Evolutionary conservation across 2,113 vertebrate genomes (phyloP).

Genomic region (Tragelaphus buxtoni): DNA sequence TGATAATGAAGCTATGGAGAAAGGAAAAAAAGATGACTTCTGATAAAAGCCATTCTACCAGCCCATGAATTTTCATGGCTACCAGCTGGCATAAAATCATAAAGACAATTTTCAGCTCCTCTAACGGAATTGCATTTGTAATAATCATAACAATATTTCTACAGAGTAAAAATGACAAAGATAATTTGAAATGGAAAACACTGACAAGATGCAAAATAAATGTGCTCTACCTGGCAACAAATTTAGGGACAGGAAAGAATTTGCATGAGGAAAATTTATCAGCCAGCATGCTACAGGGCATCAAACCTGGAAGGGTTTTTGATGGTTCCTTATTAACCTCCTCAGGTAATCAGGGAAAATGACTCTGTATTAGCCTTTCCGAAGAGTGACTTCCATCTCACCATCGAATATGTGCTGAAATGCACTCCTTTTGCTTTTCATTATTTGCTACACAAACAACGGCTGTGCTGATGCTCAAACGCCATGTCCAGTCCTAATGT

Average conservation of each 20-base stretch:
- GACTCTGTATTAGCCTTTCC: not conserved
- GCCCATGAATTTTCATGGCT: slow-evolving; percentile 70
- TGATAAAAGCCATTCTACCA: slow-evolving; percentile 23
- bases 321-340: not conserved
- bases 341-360: not conserved
- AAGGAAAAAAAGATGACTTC: not conserved
- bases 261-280: slow-evolving; percentile 32
- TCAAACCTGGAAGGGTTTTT: not conserved
- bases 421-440: not conserved
- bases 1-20: not conserved
- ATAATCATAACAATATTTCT: slow-evolving; percentile 65
- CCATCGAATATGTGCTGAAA: fast-evolving
- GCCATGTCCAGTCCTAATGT: not conserved
- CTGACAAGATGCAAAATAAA: slow-evolving; percentile 66
- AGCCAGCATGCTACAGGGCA: fast-evolving
- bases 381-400: not conserved
- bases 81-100: slow-evolving; percentile 64
- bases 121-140: slow-evolving; percentile 50
- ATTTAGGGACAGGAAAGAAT: slow-evolving; percentile 10
- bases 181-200: slow-evolving; percentile 72
- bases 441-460: not conserved
- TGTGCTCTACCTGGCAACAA: slow-evolving; percentile 52
- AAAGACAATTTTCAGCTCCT: slow-evolving; percentile 63
- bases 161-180: slow-evolving; percentile 65
- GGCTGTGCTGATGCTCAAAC: not conserved